Base-by-base conservation (phyloP, 2,113 vertebrate species). In the Scomber colias region DNA sequence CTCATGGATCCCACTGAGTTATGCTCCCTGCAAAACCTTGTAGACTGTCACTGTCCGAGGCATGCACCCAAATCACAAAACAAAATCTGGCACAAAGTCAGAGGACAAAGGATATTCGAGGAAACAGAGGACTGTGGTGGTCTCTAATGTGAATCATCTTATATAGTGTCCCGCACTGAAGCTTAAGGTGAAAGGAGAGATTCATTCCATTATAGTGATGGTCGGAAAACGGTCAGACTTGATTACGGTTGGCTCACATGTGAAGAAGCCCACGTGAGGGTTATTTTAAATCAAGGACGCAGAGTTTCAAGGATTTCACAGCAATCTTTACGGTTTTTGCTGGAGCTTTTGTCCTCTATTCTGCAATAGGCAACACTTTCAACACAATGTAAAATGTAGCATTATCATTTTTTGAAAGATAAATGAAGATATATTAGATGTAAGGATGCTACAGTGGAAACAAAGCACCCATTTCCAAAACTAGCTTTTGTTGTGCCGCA, bases 181-280 rank as follows among this genome's bases (percentile, higher is more conserved):
- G 53, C 50, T 59, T 79, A 59, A 78, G 84, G 82, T 82, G 71
- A 82, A 61, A 84, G 59, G 17, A 61, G 45, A 61, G 56, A 21
- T 79, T 79, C 57, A 67, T 88, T 76, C 87, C 44, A 83, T 87
- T 81, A 81, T 0, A 57, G 21, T 81, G 85, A 84, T 45, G 67
- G 35, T 56, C 81, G 60, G 59, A 74, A 21, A 78, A 66, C 8
- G 0, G 89, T 67, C 57, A 66, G 74, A 56, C 60, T 61, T 53
- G 30, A 85, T 82, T 83, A 46, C 30, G 82, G 40, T 10, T 71
- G 40, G 75, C 76, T 75, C 40, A 19, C 11, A 75, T 27, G 67
- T 0, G 12, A 77, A 31, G 12, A 44, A 55, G 21, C 64, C 16
- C 67, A 40, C 44, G 35, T 62, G 51, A 69, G 49, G 15, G 74